Conservation (phyloP, 2,113 vertebrate species). For the Nanorana parkeri region DNA sequence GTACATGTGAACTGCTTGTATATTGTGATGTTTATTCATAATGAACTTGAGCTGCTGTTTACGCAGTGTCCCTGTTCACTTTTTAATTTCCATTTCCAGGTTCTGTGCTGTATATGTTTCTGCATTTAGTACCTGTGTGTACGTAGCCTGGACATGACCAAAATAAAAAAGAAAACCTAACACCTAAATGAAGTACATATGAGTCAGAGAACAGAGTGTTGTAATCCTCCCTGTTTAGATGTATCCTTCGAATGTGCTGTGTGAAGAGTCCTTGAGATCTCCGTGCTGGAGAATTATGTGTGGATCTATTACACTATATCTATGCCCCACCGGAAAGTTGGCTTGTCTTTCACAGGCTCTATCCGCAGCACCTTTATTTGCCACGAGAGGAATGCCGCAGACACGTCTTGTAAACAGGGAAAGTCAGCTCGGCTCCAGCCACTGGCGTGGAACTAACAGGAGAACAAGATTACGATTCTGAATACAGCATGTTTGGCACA, state of each 20-base stretch:
- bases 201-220: background rate
- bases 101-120: too few relatives aligned
- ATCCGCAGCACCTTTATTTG: conserved; percentile 3
- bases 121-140: too few relatives aligned
- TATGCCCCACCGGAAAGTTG: conserved; percentile 17
- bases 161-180: too few relatives aligned
- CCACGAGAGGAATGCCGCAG: background rate
- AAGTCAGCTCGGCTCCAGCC: conserved; percentile 12
- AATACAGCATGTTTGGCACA: conserved; percentile 15
- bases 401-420: conserved; percentile 28
- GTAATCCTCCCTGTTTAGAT: conserved; percentile 4
- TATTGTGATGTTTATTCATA: too few relatives aligned
- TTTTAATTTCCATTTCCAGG: too few relatives aligned
- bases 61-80: too few relatives aligned
- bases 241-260: conserved; percentile 17
- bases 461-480: background rate
- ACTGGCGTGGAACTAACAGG: background rate
- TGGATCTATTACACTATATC: conserved; percentile 19
- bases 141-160: too few relatives aligned
- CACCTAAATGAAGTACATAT: background rate
- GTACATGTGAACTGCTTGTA: too few relatives aligned
- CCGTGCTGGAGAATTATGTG: conserved; percentile 8
- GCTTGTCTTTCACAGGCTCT: conserved; percentile 3
- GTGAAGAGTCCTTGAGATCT: conserved; percentile 12
- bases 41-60: too few relatives aligned